Evolutionary conservation across 2,113 vertebrate genomes (phyloP).

Genomic region (Rhizomys pruinosus): DNA sequence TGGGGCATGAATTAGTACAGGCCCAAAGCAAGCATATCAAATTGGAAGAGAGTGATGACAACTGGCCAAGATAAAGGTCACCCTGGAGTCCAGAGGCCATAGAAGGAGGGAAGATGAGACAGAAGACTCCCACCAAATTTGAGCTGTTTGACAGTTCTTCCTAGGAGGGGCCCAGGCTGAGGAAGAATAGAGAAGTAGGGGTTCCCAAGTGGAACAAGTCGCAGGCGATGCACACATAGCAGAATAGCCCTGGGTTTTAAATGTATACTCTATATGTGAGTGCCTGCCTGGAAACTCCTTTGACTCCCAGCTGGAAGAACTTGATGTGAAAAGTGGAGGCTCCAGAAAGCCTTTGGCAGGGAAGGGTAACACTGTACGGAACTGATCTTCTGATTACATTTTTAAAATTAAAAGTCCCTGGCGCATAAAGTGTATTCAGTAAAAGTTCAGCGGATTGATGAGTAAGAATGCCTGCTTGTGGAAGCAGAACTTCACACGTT

Average conservation of each 20-base stretch:
- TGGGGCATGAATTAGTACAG: background rate
- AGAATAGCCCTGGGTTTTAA: background rate
- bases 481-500: accelerated
- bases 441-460: background rate
- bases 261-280: background rate
- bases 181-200: background rate
- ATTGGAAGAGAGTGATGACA: too few relatives aligned
- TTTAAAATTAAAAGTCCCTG: conserved; percentile 46
- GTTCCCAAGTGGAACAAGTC: background rate
- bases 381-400: background rate
- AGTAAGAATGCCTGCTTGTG: background rate
- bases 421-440: background rate
- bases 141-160: background rate
- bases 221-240: background rate
- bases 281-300: background rate
- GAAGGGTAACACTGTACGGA: background rate
- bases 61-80: background rate
- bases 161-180: background rate
- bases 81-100: background rate
- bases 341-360: background rate
- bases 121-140: background rate
- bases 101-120: background rate
- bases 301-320: background rate
- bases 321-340: background rate
- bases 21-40: background rate